Evolutionary conservation across 2,113 vertebrate species (phyloP), one percentile per base, ranked within the genome.

Genomic region (Pycnonotus jocosus): DNA sequence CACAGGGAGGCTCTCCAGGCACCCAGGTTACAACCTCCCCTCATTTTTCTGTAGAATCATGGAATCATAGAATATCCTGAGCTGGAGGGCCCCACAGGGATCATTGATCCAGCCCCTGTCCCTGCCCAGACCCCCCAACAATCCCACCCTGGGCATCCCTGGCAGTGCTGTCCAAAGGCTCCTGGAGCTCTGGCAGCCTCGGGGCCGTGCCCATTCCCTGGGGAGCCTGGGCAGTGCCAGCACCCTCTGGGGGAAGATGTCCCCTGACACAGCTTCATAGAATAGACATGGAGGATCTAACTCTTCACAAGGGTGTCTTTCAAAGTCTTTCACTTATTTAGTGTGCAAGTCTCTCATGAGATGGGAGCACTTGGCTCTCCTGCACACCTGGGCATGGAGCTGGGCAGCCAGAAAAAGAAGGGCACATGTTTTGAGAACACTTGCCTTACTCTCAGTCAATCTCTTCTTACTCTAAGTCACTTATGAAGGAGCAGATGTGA

Each of bases 91-190:
- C 20, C 16, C 4, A 1, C 20, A 12, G 15, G n/a, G 45, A 38
- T 9, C 23, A 60, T 0, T 2, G 2, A 38, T 0, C 28, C 48
- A 31, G 2, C 10, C 0, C 35, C 42, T 35, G 25, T 0, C 35
- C 40, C 57, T 71, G 48, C 48, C 1, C 68, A 45, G 33, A 15
- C 5, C 5, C 45, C 45, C 37, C 44, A 74, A 1, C 37, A 58
- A 4, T 0, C 44, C 68, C 51, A 42, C 2, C 51, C 58, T 58
- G 60, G 1, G 1, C 82, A 85, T 11, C 27, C 51, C 69, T 58
- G 37, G 61, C 25, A 88, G 44, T 0, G 11, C 31, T 47, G 35
- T 0, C 65, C 74, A 64, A 80, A 79, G 2, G 3, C 60, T 66
- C 44, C 77, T 73, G 77, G 15, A 66, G 77, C 86, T 81, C 53